Evolutionary conservation across 2,797 vertebrate species (phyloP).

Genomic region (Enteromius trimaculatus): DNA sequence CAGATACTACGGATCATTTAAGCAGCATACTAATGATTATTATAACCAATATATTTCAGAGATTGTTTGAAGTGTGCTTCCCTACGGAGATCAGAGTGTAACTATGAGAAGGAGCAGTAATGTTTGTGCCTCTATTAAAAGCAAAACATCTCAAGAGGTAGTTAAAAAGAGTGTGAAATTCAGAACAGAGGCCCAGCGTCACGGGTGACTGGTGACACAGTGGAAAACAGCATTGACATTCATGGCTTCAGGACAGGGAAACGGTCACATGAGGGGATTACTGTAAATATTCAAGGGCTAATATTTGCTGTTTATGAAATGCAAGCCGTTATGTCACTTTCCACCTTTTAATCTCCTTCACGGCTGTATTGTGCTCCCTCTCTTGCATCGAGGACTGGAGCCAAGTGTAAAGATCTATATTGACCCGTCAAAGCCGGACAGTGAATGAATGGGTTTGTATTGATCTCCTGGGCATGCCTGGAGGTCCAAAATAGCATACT

Average conservation of each 20-base stretch:
- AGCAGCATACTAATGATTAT: slow-evolving; percentile 30
- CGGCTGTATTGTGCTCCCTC: neutral
- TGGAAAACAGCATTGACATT: slow-evolving; percentile 29
- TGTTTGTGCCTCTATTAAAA: slow-evolving; percentile 49
- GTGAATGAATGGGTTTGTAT: slow-evolving; percentile 47
- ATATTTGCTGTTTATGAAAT: slow-evolving; percentile 4
- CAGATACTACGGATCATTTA: slow-evolving; percentile 70
- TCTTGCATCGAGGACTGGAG: slow-evolving; percentile 12
- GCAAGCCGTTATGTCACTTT: neutral
- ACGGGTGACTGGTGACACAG: slow-evolving; percentile 6
- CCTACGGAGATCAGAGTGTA: slow-evolving; percentile 7
- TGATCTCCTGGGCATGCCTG: slow-evolving; percentile 45
- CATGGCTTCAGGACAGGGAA: slow-evolving; percentile 1
- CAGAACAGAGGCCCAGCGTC: slow-evolving; percentile 29
- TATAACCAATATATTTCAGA: neutral
- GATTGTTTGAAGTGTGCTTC: neutral
- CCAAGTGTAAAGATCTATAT: slow-evolving; percentile 31
- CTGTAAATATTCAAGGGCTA: slow-evolving; percentile 19
- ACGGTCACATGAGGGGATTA: slow-evolving; percentile 20
- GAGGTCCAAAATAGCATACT: slow-evolving; percentile 43
- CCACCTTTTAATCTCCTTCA: slow-evolving; percentile 8
- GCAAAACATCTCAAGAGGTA: slow-evolving; percentile 51
- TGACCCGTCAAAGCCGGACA: slow-evolving; percentile 42
- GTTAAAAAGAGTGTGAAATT: slow-evolving; percentile 19
- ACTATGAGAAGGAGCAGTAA: slow-evolving; percentile 15